Evolutionary conservation across 2,888 invertebrate genomes (phyloP), one percentile per base, ranked within the genome.

Genomic region (Diarsia mendica): DNA sequence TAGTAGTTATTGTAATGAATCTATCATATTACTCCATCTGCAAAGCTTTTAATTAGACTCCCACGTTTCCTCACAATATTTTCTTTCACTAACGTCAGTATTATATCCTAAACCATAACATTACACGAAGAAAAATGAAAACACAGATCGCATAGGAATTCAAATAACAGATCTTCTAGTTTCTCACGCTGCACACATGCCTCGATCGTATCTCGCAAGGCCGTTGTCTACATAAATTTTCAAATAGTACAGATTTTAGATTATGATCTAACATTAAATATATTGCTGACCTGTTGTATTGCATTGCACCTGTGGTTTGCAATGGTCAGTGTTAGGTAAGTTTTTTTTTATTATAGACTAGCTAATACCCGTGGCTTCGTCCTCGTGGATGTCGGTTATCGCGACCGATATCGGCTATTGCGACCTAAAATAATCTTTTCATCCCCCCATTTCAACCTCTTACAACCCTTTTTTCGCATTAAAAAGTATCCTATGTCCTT

Each of bases 201-300:
- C 4, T 53, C 55, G 55, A 65, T 82, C 71, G 53, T 58, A 67
- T 39, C 49, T 18, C 18, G 61, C 64, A 77, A 83, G 63, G 78
- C 75, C 83, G 63, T 67, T 11, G 9, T 65, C 74, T 44, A 51
- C 61, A 46, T 73, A 51, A 65, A 46, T 73, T 76, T 73, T 58
- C 70, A 71, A 67, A 81, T 66, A 39, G 10, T 11, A 53, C 33
- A 64, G 48, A 63, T 11, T 53, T 55, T 1, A 73, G 82, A 83
- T 83, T 68, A 53, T n/a, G 61, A 83, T 83, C 85, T 39, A 60
- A 83, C 67, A 44, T 33, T 76, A 68, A 20, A 69, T 68, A 53
- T 68, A 20, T 64, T 60, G 20, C 63, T 68, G 55, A 66, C 61
- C 58, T 10, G n/a, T 33, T 20, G 15, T 8, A 66, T 58, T 74